These are phyloP conservation scores for Orchesella flavescens DNA, from an alignment of 2,888 invertebrate genomes.

Conservation along the genomic window DNA sequence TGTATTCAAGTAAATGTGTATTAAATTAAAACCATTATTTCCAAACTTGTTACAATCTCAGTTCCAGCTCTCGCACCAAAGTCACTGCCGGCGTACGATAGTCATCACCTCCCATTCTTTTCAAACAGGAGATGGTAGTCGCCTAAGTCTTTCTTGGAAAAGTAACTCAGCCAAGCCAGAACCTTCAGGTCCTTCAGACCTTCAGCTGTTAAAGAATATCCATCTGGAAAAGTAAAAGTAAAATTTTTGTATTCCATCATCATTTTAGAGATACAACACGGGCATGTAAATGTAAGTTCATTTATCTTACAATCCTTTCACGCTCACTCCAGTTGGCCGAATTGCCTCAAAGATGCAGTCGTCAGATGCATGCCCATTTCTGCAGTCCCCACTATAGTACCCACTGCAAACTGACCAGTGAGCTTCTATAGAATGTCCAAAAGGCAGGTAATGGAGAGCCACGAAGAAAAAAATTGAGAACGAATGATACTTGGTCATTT, in stretches of 20 bases:
- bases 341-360: conserved; percentile 2
- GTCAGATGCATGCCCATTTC: background rate
- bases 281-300: too few relatives aligned
- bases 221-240: background rate
- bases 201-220: background rate
- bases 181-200: background rate
- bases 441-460: too few relatives aligned
- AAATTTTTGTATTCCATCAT: too few relatives aligned
- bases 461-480: too few relatives aligned
- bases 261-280: too few relatives aligned
- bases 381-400: background rate
- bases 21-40: too few relatives aligned
- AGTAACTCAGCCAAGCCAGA: conserved; percentile 14
- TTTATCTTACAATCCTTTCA: conserved; percentile 34
- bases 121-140: background rate
- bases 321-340: background rate
- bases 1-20: too few relatives aligned
- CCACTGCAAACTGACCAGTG: too few relatives aligned
- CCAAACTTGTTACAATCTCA: too few relatives aligned
- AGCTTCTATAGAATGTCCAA: too few relatives aligned
- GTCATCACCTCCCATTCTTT: conserved; percentile 4
- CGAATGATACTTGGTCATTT: too few relatives aligned
- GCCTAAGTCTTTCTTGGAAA: conserved; percentile 6
- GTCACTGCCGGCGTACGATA: conserved; percentile 8
- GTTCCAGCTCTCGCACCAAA: background rate